Percentiles rank a stretch among this genome's conserved stretches.
phyloP scores from a whole-genome alignment of 2,888 invertebrate genomes.

The Poecilus cupreus region DNA sequence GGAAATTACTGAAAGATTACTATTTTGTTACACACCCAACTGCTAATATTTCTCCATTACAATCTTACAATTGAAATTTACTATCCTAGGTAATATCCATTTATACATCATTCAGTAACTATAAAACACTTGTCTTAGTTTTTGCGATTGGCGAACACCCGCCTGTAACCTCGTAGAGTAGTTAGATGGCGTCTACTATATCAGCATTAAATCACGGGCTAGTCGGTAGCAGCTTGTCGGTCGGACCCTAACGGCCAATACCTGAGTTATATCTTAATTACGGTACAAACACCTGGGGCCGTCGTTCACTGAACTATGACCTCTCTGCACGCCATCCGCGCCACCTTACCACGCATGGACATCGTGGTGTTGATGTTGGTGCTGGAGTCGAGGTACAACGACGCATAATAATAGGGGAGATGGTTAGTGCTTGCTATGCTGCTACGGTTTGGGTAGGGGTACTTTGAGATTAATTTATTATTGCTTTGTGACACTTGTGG shows the following conservation, averaged over 20 bases:
- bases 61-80: background rate
- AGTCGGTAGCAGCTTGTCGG: constrained; percentile 50
- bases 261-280: constrained; percentile 59
- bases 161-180: too few species aligned
- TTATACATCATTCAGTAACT: background rate
- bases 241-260: constrained; percentile 56
- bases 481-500: too few species aligned
- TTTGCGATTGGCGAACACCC: too few species aligned
- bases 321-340: constrained; percentile 8
- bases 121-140: constrained; percentile 9
- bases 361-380: background rate
- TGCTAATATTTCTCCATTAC: background rate
- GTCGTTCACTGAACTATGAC: constrained; percentile 54
- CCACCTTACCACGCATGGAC: constrained; percentile 20
- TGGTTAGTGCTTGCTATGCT: background rate
- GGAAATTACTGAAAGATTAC: too few species aligned
- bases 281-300: constrained; percentile 54
- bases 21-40: too few species aligned
- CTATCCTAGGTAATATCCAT: background rate
- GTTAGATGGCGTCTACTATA: constrained; percentile 24
- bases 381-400: background rate
- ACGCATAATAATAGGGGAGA: constrained; percentile 29
- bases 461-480: too few species aligned
- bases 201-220: constrained; percentile 52
- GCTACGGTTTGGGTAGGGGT: background rate